Evolutionary conservation across 2,888 invertebrate genomes (phyloP), one percentile per base, ranked within the genome.

Genomic region (Schizotus pectinicornis): DNA sequence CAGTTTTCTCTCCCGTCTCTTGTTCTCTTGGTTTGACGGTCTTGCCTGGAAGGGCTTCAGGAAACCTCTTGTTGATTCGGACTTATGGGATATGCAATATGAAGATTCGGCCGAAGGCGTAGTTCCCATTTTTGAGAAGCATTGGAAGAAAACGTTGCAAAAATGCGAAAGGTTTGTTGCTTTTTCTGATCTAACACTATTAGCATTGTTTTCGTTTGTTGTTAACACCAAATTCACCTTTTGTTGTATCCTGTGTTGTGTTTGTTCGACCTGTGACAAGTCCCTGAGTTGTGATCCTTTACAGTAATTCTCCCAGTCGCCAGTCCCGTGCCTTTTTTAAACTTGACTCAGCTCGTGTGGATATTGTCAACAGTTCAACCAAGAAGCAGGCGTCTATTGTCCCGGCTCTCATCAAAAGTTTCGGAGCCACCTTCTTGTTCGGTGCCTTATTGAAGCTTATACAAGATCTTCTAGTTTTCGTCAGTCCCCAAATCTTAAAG

Each of bases 11-110:
- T 94, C 94, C 12, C 87, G 89, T 53, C 81, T 96, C 14, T 86
- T 92, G 1, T 97, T 94, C 79, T 86, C 90, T 69, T 98, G 98
- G 98, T 96, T 96, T 79, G 94, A 95, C 79, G 77, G 85, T 0
- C 81, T 96, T 74, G 91, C 94, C 1, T 87, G 92, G 81, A 87
- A 85, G 63, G 97, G 97, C 13, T 97, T 92, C 80, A 87, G 87
- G 56, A 88, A 90, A 67, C 91, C 94, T 8, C 80, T 98, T 61
- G 91, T 89, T 63, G 85, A 87, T 60, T 82, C 85, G 41, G 95
- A 98, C 79, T 81, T 98, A 8, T 98, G 97, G 96, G 88, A 91
- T 39, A 85, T 98, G 77, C 94, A 95, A 72, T 87, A 89, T 1
- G 87, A 88, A 66, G 94, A 96, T 76, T 88, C 88, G 49, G 90